Base-by-base conservation (phyloP, 2,888 invertebrate genomes). In the Pterobdella sp. region DNA sequence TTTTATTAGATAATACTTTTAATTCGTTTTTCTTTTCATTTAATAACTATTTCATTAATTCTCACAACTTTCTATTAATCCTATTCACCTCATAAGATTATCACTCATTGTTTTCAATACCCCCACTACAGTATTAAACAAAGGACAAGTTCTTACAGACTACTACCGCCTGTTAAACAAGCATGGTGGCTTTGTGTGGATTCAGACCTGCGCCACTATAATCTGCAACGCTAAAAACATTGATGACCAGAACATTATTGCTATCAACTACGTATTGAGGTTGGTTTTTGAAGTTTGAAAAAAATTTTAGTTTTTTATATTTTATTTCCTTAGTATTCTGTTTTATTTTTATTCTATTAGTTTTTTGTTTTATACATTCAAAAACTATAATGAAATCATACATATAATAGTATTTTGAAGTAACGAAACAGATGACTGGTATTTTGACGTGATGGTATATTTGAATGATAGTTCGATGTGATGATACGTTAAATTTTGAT, bases 141-240 rank as follows among this genome's bases (percentile, higher is more conserved):
- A 96, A 85, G 95, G 96, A 26, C 96, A 96, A 86, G 94, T 95
- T 74, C 87, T 95, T 83, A 94, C 94, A 26, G 93, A 93, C 84
- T 96, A 95, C 86, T 94, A 93, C 85, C 89, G 95, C 80, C 86
- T 96, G 81, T 93, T 96, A 90, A 95, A 94, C 86, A 94, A 94
- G 84, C 90, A 89, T 78, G 95, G 95, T 4, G 96, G 96, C 49
- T 96, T 91, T 86, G 93, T 94, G 72, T 96, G 95, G 95, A 86
- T 96, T 80, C 95, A 95, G 85, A 94, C 93, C 0, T 96, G 95
- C 84, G 95, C 95, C 75, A 96, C 95, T 0, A 93, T 95, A 64
- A 92, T 96, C 74, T 94, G 93, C 86, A 94, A 91, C 82, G 90
- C 92, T 72, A 96, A 95, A 85, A 94, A 94, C 81, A 91, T 92